Evolutionary conservation across 1,140 invertebrate species (phyloP).

Genomic region (Dendroctonus ponderosae): DNA sequence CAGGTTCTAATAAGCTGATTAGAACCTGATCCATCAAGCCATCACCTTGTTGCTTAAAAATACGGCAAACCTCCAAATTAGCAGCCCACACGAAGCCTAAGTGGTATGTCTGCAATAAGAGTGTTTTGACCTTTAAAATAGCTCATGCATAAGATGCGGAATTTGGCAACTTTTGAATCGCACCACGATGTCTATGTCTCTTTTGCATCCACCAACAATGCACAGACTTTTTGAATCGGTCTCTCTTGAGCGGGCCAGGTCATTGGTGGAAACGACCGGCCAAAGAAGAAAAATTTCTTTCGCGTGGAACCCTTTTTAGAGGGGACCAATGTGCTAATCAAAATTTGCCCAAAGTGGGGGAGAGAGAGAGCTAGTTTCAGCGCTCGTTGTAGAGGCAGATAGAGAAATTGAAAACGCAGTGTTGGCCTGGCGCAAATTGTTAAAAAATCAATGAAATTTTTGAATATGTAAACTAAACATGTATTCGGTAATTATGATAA

Average conservation of each 20-base stretch:
- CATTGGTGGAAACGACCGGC: conserved; percentile 14
- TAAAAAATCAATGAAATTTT: too few relatives aligned
- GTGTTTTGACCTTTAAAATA: conserved; percentile 36
- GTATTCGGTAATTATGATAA: too few relatives aligned
- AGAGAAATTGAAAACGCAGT: conserved; percentile 30
- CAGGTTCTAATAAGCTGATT: conserved; percentile 1
- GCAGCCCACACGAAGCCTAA: conserved; percentile 27
- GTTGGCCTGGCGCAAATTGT: not conserved
- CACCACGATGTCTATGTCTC: not conserved
- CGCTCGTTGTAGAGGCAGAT: conserved; percentile 19
- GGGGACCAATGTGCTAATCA: conserved; percentile 32
- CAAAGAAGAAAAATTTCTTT: conserved; percentile 29
- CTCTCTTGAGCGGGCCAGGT: conserved; percentile 3
- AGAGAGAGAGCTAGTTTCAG: conserved; percentile 14
- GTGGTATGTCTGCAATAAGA: conserved; percentile 20
- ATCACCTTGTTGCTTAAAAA: conserved; percentile 7
- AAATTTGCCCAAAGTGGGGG: conserved; percentile 29
- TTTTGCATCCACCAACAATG: not conserved
- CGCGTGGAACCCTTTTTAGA: conserved; percentile 34
- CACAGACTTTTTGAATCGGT: not conserved
- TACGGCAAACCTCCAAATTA: conserved; percentile 16
- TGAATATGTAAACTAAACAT: too few relatives aligned
- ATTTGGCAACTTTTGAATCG: not conserved
- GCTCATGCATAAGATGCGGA: conserved; percentile 28
- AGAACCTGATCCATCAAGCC: conserved; percentile 19